A percentile compares a stretch with the other conserved stretches of the same genome.
These are phyloP conservation scores for Sebastes schlegelii DNA, from an alignment of 2,113 vertebrate genomes.

Conservation along the genomic window DNA sequence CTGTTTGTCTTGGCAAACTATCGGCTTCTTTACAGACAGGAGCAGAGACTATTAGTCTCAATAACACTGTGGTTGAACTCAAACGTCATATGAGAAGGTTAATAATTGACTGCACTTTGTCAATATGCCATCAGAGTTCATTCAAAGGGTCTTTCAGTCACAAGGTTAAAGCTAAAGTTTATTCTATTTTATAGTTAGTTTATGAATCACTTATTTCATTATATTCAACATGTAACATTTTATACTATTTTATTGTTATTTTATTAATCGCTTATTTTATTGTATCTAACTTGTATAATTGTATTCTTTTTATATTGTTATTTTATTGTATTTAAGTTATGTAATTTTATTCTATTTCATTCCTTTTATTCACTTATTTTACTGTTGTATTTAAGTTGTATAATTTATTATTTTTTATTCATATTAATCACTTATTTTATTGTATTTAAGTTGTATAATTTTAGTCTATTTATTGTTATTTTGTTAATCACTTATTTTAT, in stretches of 20 bases:
- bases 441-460: too few species aligned
- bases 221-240: not conserved
- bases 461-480: too few species aligned
- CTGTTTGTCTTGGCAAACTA: not conserved
- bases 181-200: too few species aligned
- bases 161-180: not conserved
- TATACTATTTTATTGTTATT: not conserved
- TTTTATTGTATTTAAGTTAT: too few species aligned
- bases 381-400: too few species aligned
- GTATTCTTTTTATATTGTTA: not conserved
- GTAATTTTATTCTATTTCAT: too few species aligned
- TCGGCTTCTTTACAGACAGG: not conserved
- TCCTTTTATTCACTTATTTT: too few species aligned
- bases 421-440: too few species aligned
- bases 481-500: too few species aligned
- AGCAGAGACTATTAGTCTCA: not conserved
- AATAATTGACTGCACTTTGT: not conserved
- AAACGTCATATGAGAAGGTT: not conserved
- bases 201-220: not conserved
- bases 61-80: not conserved
- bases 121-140: not conserved
- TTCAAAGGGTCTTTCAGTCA: not conserved
- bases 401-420: too few species aligned
- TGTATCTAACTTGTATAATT: too few species aligned
- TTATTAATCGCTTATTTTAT: too few species aligned